Percentiles rank a stretch among this genome's conserved stretches.
Conservation (phyloP, 1,140 invertebrate genomes). For the Dendrolimus kikuchii region DNA sequence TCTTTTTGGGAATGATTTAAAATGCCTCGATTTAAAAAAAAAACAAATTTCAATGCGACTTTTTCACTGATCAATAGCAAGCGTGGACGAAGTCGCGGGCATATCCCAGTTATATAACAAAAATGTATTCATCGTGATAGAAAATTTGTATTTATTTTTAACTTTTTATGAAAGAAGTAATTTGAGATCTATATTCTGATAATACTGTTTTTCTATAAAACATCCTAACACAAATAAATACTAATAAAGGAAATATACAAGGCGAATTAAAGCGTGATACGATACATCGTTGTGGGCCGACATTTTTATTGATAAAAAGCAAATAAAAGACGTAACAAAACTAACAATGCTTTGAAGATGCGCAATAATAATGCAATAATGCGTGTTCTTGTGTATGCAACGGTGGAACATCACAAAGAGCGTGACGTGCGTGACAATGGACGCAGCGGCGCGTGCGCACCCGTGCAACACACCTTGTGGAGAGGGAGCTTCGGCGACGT, state of each 20-base stretch:
- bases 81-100: too few relatives aligned
- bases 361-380: conserved; percentile 66
- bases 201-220: conserved; percentile 5
- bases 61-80: too few relatives aligned
- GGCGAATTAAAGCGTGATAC: conserved; percentile 58
- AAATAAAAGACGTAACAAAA: conserved; percentile 52
- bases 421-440: conserved; percentile 52
- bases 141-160: too few relatives aligned
- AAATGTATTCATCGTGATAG: too few relatives aligned
- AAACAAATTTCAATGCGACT: too few relatives aligned
- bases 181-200: conserved; percentile 2
- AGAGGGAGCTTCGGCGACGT: conserved; percentile 8
- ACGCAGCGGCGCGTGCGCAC: conserved; percentile 48
- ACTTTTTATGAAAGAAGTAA: background rate
- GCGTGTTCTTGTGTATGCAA: conserved; percentile 41
- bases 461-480: conserved; percentile 25
- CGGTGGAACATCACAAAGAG: conserved; percentile 31
- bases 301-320: conserved; percentile 51
- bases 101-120: too few relatives aligned
- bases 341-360: conserved; percentile 64
- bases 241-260: conserved; percentile 42
- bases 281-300: conserved; percentile 52
- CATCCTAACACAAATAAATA: conserved; percentile 10
- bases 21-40: too few relatives aligned
- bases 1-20: too few relatives aligned